These are phyloP conservation scores for Macrosoma leucophasiata DNA, from an alignment of 2,888 invertebrate genomes.

Conservation along the genomic window DNA sequence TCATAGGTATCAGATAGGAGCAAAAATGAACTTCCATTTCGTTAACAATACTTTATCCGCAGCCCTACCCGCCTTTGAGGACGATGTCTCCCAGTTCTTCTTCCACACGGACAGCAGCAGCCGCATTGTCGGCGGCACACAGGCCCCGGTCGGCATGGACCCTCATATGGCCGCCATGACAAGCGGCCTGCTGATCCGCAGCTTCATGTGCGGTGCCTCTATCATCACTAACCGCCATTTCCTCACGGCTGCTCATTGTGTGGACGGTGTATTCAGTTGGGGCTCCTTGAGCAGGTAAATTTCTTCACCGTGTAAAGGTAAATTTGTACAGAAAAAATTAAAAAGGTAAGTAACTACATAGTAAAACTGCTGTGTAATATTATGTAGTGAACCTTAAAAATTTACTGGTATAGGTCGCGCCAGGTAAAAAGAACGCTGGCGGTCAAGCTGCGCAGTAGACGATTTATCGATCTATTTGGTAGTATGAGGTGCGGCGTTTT, in stretches of 20 bases:
- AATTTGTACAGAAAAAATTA: no score
- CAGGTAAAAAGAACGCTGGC: no score
- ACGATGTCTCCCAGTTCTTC: slow-evolving; percentile 43
- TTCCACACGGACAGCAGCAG: slow-evolving; percentile 33
- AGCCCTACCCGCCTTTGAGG: slow-evolving; percentile 15
- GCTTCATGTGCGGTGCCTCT: slow-evolving; percentile 46
- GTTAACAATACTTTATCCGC: background rate
- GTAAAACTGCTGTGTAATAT: no score
- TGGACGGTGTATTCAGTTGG: slow-evolving; percentile 34
- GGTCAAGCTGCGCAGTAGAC: no score
- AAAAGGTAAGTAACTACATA: no score
- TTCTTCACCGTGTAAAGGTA: no score
- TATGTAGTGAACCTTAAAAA: no score
- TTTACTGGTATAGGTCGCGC: no score
- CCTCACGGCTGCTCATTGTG: slow-evolving; percentile 57
- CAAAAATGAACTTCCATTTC: no score
- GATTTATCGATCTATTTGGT: no score
- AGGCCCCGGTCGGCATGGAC: slow-evolving; percentile 37
- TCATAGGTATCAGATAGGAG: no score
- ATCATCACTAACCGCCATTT: slow-evolving; percentile 35
- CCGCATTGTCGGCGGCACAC: slow-evolving; percentile 48
- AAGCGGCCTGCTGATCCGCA: slow-evolving; percentile 22
- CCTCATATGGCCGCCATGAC: slow-evolving; percentile 38
- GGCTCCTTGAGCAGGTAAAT: slow-evolving; percentile 33
- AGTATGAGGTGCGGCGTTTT: no score